Evolutionary conservation across 2,888 invertebrate species (phyloP), one percentile per base, ranked within the genome.

Genomic region (Noctua pronuba): DNA sequence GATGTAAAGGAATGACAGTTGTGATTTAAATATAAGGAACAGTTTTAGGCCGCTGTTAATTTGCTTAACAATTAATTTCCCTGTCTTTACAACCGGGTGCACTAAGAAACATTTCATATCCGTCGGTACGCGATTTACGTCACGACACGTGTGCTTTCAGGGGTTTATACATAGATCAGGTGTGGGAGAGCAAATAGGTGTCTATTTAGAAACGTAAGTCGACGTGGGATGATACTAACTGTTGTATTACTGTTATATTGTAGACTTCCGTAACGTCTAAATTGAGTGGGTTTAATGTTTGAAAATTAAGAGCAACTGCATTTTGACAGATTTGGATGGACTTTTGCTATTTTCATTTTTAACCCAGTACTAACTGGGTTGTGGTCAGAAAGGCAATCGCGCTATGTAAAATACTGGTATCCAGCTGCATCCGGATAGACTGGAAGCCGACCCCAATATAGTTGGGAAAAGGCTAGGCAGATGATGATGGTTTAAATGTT

Each of bases 71-170:
- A n/a, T n/a, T 55, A 11, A 55, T n/a, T 55, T 31, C 31, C 60
- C 18, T 60, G 60, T 8, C 28, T 60, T 31, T 31, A 31, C 24
- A 7, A 46, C 18, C 46, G 44, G 52, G 58, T 60, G 60, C 44
- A 67, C 28, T 38, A 28, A 31, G 55, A 2, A 58, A 81, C 28
- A 64, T 71, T 28, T 58, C 13, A 28, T 58, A 75, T 81, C 38
- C 31, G 55, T 64, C 21, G 35, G 49, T 65, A 52, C 35, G 38
- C 55, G 18, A 62, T 55, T 79, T 41, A 81, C 58, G 80, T 81
- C 62, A 16, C 72, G 5, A 60, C 8, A 35, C 49, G 44, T 68
- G 67, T 81, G 68, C 80, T 80, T 80, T 73, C 81, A 80, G n/a
- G 18, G 41, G 28, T 55, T 67, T 84, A 62, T 35, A 64, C n/a